phyloP scores from a whole-genome alignment of 2,888 invertebrate genomes.

The Melinaea menophilus region DNA sequence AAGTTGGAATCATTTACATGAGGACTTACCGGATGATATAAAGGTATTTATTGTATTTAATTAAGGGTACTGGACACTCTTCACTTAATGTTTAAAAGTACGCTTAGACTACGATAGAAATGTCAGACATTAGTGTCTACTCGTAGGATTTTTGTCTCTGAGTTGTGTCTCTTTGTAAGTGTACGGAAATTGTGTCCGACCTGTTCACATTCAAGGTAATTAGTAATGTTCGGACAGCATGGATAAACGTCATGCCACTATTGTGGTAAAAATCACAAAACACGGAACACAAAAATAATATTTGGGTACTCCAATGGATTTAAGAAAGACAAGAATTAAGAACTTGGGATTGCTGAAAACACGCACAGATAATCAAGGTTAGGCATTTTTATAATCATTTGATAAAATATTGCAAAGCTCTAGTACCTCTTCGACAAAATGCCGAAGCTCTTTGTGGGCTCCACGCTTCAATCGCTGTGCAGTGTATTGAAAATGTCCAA shows the following conservation, averaged over 20 bases:
- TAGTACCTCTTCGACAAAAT: background rate
- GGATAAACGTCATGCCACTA: background rate
- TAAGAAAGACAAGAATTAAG: background rate
- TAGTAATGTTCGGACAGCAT: background rate
- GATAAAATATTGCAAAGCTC: background rate
- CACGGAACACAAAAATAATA: background rate
- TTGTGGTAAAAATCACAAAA: background rate
- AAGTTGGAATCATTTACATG: conserved; percentile 87
- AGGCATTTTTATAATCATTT: background rate
- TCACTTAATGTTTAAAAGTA: background rate
- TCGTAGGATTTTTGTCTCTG: background rate
- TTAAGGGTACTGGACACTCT: no score
- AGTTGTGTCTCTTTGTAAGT: background rate
- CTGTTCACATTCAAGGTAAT: background rate
- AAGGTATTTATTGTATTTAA: conserved; percentile 46
- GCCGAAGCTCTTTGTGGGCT: background rate
- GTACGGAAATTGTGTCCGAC: background rate
- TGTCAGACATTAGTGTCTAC: background rate
- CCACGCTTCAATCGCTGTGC: background rate
- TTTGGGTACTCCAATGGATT: background rate
- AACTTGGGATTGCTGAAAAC: no score
- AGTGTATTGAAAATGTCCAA: background rate
- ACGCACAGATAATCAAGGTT: background rate
- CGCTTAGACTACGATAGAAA: background rate
- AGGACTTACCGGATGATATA: conserved; percentile 64